A percentile compares a stretch with the other conserved stretches of the same genome.
Conservation (phyloP, 2,113 vertebrate genomes). For the Speoplatyrhinus poulsoni region DNA sequence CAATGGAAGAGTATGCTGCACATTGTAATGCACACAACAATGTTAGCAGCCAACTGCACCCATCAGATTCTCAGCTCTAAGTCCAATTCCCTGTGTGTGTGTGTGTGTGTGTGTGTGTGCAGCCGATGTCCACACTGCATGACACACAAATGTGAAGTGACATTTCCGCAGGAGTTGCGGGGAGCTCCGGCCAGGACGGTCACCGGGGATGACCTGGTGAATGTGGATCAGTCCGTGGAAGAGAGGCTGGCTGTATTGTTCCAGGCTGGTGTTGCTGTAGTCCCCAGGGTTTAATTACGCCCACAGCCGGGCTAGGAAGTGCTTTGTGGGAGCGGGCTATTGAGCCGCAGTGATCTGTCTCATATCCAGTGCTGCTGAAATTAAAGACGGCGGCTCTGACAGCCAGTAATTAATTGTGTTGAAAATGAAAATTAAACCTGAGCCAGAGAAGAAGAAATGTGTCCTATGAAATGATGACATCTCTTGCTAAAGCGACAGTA, state of each 20-base stretch:
- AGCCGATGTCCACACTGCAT: neutral
- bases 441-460: slow-evolving; percentile 18
- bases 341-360: slow-evolving; percentile 48
- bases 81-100: too few relatives aligned
- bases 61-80: neutral
- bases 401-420: slow-evolving; percentile 52
- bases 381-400: slow-evolving; percentile 31
- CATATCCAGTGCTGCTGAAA: slow-evolving; percentile 11
- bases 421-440: slow-evolving; percentile 36
- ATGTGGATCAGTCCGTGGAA: slow-evolving; percentile 18
- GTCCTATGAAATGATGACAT: slow-evolving; percentile 5
- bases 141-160: neutral
- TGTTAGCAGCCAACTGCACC: neutral
- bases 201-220: slow-evolving; percentile 5
- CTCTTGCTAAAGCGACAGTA: neutral
- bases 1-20: too few relatives aligned
- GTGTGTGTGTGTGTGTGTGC: neutral
- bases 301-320: slow-evolving; percentile 33
- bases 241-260: slow-evolving; percentile 20
- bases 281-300: slow-evolving; percentile 62
- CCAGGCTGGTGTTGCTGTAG: slow-evolving; percentile 32
- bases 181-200: too few relatives aligned
- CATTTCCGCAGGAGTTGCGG: neutral
- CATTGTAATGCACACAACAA: too few relatives aligned
- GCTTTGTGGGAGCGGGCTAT: slow-evolving; percentile 54